Evolutionary conservation across 92 coral and sea anemone genomes (phyloP).

Genomic region (Porites cylindrica): DNA sequence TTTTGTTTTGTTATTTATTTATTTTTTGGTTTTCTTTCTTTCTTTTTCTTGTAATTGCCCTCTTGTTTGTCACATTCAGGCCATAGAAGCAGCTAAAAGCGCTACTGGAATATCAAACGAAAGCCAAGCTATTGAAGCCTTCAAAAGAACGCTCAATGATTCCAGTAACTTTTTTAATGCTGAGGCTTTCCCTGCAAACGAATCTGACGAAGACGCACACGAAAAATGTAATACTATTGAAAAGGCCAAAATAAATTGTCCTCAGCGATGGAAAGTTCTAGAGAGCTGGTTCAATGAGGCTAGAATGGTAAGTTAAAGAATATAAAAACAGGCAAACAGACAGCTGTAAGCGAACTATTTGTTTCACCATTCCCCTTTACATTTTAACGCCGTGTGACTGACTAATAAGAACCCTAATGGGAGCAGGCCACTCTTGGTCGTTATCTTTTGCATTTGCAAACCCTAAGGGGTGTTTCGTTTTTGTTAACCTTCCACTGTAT

Average conservation of each 20-base stretch:
- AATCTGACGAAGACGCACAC: conserved; percentile 79
- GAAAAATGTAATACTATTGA: conserved; percentile 64
- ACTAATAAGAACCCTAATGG: too few relatives aligned
- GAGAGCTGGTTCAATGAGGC: conserved; percentile 86
- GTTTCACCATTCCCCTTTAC: too few relatives aligned
- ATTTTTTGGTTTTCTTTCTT: too few relatives aligned
- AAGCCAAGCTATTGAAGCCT: conserved; percentile 64
- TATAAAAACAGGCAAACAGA: background rate
- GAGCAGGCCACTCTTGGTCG: too few relatives aligned
- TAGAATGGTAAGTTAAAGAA: conserved; percentile 67
- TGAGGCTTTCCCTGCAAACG: conserved; percentile 81
- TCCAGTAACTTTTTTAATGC: conserved; percentile 78
- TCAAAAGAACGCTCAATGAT: conserved; percentile 64
- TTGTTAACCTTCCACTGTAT: too few relatives aligned
- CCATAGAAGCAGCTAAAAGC: conserved; percentile 74
- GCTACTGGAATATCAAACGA: conserved; percentile 57
- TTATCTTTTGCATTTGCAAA: too few relatives aligned
- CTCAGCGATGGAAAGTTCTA: conserved; percentile 84
- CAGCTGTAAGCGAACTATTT: background rate
- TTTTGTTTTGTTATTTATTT: too few relatives aligned
- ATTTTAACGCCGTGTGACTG: too few relatives aligned
- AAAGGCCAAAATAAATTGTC: conserved; percentile 88
- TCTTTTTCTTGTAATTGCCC: too few relatives aligned
- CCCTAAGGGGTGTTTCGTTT: too few relatives aligned
- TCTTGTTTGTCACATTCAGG: conserved; percentile 33